Base-by-base conservation (phyloP, 2,797 vertebrate genomes). In the Macroramphosus scolopax region DNA sequence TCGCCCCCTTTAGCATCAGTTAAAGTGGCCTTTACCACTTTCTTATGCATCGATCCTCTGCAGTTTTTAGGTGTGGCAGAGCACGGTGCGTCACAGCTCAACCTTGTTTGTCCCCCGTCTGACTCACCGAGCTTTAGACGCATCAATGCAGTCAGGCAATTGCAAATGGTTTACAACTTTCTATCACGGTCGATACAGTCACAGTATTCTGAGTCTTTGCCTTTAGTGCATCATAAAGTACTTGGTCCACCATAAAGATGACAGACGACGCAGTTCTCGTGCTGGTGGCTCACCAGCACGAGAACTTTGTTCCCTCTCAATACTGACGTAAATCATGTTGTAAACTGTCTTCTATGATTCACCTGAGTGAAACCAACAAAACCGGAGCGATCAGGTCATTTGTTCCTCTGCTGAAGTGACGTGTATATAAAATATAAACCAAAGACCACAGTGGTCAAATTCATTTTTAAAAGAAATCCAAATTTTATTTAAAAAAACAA, bases 91-190 rank as follows among this genome's bases (percentile, higher is more conserved):
- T 86, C 84, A 86, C 58, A 56, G 43, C 72, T 71, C 63, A 76
- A 55, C 68, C 71, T 74, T 69, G 70, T 78, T 84, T 74, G 75
- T 64, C 63, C 63, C 56, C 56, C 2, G 51, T 73, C 69, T 85
- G 84, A 87, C 73, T 85, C 84, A 86, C 51, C 43, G 41, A 41
- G 68, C 66, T 62, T 75, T 70, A 65, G 67, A 62, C 48, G 53
- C 53, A 62, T 75, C 64, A 52, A 69, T 63, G 61, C 64, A 52
- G 60, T 55, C 51, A 55, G 26, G 40, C 51, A 66, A 44, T 52
- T 30, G 48, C 39, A 49, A 67, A 75, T 17, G 45, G 39, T 77
- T 75, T 51, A 48, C 11, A n/a, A 17, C 35, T 11, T 13, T 28
- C 26, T 18, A 17, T 48, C 44, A 24, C 10, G 6, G 35, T 26